Base-by-base conservation (phyloP, 2,797 vertebrate species). In the Pogonophryne albipinna region DNA sequence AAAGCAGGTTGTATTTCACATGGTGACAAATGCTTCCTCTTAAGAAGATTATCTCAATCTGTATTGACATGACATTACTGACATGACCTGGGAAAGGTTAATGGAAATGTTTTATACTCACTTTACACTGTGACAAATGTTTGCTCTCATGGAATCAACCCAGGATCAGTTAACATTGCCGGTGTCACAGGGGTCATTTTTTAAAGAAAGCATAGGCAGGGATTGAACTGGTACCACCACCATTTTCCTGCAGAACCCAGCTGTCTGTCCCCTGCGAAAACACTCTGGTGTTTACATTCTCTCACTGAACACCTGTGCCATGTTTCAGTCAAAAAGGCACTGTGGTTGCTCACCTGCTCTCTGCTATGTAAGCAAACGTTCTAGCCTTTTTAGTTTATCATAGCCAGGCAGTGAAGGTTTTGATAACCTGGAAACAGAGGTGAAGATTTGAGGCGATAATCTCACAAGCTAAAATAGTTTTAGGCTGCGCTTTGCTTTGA, bases 281-380 rank as follows among this genome's bases (percentile, higher is more conserved):
- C 82, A 90, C 60, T 49, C 55, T 11, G 10, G 38, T 92, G 87
- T 94, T 94, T 94, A 89, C 90, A 88, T 94, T 93, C 88, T 72
- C 67, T 93, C 88, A 90, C 66, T 27, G 81, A 87, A 87, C 93
- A 94, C 92, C 92, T 94, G 93, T 85, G 87, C 45, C 41, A 50
- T 69, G 80, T 92, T 92, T 86, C 66, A 85, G 75, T 78, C 76
- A 50, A 20, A 80, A 66, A 72, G 59, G 71, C 84, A 75, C 80
- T 85, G 86, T 71, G 67, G 82, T 79, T 5, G 31, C 85, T 91
- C 87, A 94, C 93, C 93, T 94, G 89, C 82, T 84, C 81, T 74
- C 76, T 45, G 27, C 67, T 85, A 72, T 52, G 70, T 87, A 90
- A 90, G 85, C 88, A 91, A 87, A 83, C 81, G 65, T 75, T 82